Percentiles rank a stretch among this genome's conserved stretches.
Conservation (phyloP, 2,797 vertebrate species). For the Gallirallus australis region DNA sequence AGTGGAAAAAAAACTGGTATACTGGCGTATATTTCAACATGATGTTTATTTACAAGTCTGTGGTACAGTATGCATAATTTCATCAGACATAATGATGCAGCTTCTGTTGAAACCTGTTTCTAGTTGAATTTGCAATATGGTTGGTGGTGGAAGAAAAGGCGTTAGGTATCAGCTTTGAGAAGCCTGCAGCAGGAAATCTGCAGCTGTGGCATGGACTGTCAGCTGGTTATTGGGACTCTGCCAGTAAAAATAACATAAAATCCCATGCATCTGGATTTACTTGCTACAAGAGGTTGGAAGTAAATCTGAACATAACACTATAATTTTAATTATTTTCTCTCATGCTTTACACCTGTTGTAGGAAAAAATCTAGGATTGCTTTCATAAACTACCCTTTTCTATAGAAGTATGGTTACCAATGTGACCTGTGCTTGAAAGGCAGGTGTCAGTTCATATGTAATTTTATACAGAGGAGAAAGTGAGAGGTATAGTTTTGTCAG, state of each 20-base stretch:
- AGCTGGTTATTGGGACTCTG: constrained; percentile 6
- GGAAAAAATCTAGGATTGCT: not conserved
- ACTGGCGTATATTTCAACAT: not conserved
- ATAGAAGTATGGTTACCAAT: not conserved
- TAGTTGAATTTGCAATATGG: not conserved
- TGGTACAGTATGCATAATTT: not conserved
- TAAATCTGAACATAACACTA: not conserved
- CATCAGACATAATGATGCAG: not conserved
- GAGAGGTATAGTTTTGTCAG: not conserved
- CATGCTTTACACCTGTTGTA: not conserved
- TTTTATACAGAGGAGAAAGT: not conserved
- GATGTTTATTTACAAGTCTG: not conserved
- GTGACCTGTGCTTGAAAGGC: not conserved
- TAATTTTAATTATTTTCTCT: constrained; percentile 25
- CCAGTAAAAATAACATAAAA: not conserved
- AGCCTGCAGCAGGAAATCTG: not conserved
- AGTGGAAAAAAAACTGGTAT: not conserved
- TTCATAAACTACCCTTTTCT: not conserved
- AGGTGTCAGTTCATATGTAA: not conserved
- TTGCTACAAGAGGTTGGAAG: not conserved
- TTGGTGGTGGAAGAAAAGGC: not conserved
- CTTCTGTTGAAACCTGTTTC: not conserved
- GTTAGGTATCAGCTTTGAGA: not conserved
- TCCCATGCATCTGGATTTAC: constrained; percentile 13
- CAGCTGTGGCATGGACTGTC: not conserved